These are phyloP conservation scores for Alexandromys fortis DNA, from an alignment of 2,113 vertebrate genomes.

Conservation along the genomic window DNA sequence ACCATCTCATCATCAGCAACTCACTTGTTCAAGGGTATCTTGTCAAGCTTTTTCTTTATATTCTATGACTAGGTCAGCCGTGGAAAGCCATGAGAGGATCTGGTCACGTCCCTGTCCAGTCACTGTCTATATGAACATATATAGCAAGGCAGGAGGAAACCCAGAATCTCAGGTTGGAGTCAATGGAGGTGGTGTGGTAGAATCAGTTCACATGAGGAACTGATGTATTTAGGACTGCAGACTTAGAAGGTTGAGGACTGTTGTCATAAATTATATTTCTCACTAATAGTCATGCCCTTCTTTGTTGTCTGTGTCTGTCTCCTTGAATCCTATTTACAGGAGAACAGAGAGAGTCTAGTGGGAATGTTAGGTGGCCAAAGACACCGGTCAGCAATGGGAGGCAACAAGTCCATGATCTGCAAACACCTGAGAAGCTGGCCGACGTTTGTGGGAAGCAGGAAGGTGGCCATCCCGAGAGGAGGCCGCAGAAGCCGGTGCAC, in stretches of 20 bases:
- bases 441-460: background rate
- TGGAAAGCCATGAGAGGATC: background rate
- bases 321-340: background rate
- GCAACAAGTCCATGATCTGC: background rate
- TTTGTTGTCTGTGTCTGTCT: background rate
- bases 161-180: background rate
- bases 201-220: background rate
- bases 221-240: too few species aligned
- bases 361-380: background rate
- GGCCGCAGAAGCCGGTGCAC: background rate
- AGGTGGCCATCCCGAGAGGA: background rate
- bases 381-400: slow-evolving; percentile 47
- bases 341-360: rapidly evolving
- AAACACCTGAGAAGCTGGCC: background rate
- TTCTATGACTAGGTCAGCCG: background rate
- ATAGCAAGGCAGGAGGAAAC: background rate
- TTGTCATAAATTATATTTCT: background rate
- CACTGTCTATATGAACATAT: background rate
- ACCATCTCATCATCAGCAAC: background rate
- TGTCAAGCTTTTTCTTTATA: background rate
- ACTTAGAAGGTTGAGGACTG: background rate
- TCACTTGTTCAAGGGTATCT: background rate
- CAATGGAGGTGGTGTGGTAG: too few species aligned
- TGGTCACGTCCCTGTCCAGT: background rate
- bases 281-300: background rate